A percentile compares a stretch with the other conserved stretches of the same genome.
phyloP scores from a whole-genome alignment of 2,797 vertebrate genomes.

The Chrysocyon brachyurus region DNA sequence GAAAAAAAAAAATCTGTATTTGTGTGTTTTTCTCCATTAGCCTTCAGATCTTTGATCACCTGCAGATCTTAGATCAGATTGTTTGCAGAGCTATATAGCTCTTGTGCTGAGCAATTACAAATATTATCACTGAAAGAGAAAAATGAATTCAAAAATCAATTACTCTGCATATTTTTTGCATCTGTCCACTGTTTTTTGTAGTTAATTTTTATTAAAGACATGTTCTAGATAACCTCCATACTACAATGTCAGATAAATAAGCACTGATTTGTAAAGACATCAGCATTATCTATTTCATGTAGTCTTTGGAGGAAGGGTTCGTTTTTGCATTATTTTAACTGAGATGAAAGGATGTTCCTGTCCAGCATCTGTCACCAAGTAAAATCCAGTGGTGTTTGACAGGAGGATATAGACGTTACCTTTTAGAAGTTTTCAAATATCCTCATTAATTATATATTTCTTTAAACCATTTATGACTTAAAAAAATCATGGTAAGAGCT shows the following conservation, averaged over 20 bases:
- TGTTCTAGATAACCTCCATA: neutral
- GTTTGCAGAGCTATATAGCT: neutral
- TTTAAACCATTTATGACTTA: conserved; percentile 13
- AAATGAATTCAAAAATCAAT: neutral
- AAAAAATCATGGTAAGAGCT: neutral
- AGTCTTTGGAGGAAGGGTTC: neutral
- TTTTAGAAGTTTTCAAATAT: neutral
- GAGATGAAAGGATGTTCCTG: neutral
- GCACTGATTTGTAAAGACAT: neutral
- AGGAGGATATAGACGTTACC: neutral
- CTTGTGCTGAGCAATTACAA: neutral
- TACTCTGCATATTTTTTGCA: neutral
- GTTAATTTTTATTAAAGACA: neutral
- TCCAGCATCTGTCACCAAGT: neutral
- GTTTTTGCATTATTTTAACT: neutral
- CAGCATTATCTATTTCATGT: neutral
- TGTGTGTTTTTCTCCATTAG: neutral
- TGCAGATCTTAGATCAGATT: neutral
- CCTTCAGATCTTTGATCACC: neutral
- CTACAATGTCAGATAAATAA: neutral
- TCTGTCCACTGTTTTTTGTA: neutral
- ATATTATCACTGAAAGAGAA: neutral
- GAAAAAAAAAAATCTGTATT: conserved; percentile 29
- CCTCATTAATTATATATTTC: neutral
- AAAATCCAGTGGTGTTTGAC: neutral